phyloP scores from a whole-genome alignment of 2,888 invertebrate species.

The Chrysopilus asiliformis region DNA sequence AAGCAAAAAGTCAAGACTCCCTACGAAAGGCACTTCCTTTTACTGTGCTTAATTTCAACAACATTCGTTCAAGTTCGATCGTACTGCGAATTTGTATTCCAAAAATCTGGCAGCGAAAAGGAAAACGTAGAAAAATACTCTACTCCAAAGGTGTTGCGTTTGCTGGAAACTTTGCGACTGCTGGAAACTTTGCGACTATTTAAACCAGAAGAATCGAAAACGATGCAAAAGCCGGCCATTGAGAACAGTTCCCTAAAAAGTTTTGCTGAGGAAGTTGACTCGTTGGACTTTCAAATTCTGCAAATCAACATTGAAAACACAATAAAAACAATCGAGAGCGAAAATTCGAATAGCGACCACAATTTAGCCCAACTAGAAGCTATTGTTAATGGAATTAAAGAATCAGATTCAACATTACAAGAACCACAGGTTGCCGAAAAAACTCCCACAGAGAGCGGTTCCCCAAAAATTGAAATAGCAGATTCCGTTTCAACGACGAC shows the following conservation, averaged over 20 bases:
- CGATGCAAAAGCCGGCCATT: not conserved
- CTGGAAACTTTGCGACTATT: too few species aligned
- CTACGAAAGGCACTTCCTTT: slow-evolving; percentile 74
- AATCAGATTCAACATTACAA: too few species aligned
- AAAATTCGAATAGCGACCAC: not conserved
- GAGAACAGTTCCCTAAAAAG: not conserved
- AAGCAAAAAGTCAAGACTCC: slow-evolving; percentile 79
- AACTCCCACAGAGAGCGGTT: slow-evolving; percentile 1
- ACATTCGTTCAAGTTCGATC: slow-evolving; percentile 62
- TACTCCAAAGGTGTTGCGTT: slow-evolving; percentile 64
- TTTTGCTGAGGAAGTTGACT: slow-evolving; percentile 36
- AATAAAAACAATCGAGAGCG: too few species aligned
- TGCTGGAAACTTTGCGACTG: slow-evolving; percentile 65
- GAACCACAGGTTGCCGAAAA: too few species aligned
- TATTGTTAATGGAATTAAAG: not conserved
- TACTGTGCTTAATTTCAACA: slow-evolving; percentile 66
- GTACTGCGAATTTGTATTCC: slow-evolving; percentile 56
- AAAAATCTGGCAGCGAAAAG: slow-evolving; percentile 45
- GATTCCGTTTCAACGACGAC: too few species aligned
- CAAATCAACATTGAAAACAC: slow-evolving; percentile 39
- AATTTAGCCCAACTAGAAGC: too few species aligned
- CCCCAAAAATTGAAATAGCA: too few species aligned
- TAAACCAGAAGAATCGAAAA: slow-evolving; percentile 37
- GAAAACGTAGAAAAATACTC: slow-evolving; percentile 60
- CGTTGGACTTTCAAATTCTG: slow-evolving; percentile 40